These are phyloP conservation scores for Rhinoptilus africanus DNA, from an alignment of 2,113 vertebrate species.

Conservation along the genomic window DNA sequence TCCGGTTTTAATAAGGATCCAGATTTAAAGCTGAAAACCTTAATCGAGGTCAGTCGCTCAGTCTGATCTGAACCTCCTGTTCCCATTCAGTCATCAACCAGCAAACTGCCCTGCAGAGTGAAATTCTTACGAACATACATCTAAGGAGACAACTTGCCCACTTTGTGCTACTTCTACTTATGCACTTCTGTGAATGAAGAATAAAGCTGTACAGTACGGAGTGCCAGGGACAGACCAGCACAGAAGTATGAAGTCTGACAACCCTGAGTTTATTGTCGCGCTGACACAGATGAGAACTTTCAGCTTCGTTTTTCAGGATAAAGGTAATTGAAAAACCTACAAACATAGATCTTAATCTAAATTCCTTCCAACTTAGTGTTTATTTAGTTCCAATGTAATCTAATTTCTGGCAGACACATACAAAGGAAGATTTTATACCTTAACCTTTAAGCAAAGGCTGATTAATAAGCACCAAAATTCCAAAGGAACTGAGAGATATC, in stretches of 20 bases:
- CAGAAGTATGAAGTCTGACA: background rate
- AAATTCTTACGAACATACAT: background rate
- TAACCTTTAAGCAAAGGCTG: background rate
- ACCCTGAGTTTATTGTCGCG: background rate
- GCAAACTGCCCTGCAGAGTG: background rate
- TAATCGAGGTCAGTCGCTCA: background rate
- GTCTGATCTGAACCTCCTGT: background rate
- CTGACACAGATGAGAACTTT: background rate
- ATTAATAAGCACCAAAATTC: background rate
- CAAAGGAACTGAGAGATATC: background rate
- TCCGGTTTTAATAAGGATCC: background rate
- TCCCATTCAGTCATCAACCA: background rate
- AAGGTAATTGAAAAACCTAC: background rate
- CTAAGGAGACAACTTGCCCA: background rate
- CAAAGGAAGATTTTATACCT: background rate
- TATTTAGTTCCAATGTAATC: background rate
- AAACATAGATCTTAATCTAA: background rate
- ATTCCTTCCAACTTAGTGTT: background rate
- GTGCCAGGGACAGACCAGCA: background rate
- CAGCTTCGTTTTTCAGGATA: background rate
- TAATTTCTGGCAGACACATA: background rate
- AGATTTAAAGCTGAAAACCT: background rate
- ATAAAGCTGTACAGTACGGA: background rate
- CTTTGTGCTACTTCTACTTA: background rate
- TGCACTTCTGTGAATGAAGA: background rate